These are phyloP conservation scores for Ictalurus furcatus DNA, from an alignment of 2,113 vertebrate genomes.

Conservation along the genomic window DNA sequence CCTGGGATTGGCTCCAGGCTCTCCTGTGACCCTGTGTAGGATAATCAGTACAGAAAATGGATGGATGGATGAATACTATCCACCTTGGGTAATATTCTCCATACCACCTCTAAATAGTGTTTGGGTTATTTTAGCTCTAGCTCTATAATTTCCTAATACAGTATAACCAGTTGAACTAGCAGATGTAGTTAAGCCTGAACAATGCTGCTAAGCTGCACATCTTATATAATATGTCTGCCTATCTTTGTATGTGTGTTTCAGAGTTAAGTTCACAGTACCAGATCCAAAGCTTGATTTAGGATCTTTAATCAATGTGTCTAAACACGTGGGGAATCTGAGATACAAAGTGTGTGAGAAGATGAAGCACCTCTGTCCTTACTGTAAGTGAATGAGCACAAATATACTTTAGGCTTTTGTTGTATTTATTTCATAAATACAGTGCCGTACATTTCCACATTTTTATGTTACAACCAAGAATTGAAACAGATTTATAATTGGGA, in stretches of 20 bases:
- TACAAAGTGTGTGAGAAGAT: conserved; percentile 61
- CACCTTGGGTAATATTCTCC: not conserved
- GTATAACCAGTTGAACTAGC: not conserved
- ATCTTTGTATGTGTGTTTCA: conserved; percentile 22
- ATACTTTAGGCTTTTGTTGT: not conserved
- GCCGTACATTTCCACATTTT: not conserved
- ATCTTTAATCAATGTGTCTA: conserved; percentile 49
- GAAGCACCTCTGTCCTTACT: conserved; percentile 53
- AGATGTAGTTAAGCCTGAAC: not conserved
- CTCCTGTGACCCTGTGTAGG: too few relatives aligned
- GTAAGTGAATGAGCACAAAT: conserved; percentile 47
- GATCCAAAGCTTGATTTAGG: conserved; percentile 13
- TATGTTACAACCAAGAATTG: too few relatives aligned
- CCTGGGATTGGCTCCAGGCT: too few relatives aligned
- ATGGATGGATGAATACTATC: not conserved
- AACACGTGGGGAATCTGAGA: conserved; percentile 58
- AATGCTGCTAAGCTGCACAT: not conserved
- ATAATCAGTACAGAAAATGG: too few relatives aligned
- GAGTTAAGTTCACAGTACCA: conserved; percentile 20
- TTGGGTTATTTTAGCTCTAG: not conserved
- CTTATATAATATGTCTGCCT: not conserved
- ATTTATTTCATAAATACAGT: too few relatives aligned
- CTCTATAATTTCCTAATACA: not conserved
- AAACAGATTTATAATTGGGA: too few relatives aligned
- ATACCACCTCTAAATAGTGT: not conserved